Conservation (phyloP, 2,113 vertebrate genomes). For the Myrmophylax atrothorax region DNA sequence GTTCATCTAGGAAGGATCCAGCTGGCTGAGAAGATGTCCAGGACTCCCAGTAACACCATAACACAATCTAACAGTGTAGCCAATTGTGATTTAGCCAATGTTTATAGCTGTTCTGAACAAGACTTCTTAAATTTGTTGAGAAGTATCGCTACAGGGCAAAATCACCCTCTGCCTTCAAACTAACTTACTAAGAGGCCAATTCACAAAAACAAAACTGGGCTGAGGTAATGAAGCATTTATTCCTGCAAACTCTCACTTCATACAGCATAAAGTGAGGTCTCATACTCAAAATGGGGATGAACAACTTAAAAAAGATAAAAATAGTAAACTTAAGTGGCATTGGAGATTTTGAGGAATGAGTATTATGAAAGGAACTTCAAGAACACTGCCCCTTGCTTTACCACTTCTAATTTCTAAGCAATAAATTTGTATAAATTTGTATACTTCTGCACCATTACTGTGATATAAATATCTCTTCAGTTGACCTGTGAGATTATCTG, state of each 20-base stretch:
- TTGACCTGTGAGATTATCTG: neutral
- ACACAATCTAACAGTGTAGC: neutral
- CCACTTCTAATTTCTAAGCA: neutral
- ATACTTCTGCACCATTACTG: neutral
- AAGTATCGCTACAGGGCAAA: neutral
- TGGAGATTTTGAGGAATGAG: neutral
- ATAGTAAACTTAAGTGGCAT: neutral
- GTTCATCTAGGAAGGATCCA: neutral
- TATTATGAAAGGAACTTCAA: neutral
- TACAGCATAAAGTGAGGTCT: neutral
- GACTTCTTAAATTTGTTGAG: neutral
- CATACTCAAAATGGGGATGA: rapidly evolving
- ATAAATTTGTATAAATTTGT: neutral
- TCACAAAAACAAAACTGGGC: neutral
- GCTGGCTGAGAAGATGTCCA: neutral
- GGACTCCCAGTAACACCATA: neutral
- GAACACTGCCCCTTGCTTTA: neutral
- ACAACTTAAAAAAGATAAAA: neutral
- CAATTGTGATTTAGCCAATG: neutral
- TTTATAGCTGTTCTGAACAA: neutral
- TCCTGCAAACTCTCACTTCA: neutral
- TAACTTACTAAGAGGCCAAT: neutral
- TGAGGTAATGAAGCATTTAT: neutral
- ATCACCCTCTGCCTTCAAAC: neutral
- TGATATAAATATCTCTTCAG: conserved; percentile 22